Evolutionary conservation across 2,113 vertebrate genomes (phyloP), one percentile per base, ranked within the genome.

Genomic region (Callithrix jacchus): DNA sequence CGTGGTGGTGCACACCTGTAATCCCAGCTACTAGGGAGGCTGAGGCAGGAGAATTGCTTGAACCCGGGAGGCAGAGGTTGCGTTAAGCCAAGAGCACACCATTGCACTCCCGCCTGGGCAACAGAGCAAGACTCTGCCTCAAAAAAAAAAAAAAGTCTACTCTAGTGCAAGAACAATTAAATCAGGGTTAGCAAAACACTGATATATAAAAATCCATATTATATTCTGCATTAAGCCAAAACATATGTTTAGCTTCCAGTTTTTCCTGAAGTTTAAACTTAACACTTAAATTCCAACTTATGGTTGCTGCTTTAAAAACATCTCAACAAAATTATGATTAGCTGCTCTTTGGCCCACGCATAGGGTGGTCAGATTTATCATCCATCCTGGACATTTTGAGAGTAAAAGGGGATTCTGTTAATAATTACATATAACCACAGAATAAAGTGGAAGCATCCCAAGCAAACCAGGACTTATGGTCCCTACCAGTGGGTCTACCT

Each of bases 241-340:
- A 79, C 21, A 18, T 70, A 3, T 70, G n/a, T 80, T 95, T 89
- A 70, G 47, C 54, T 94, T 89, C 84, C 35, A 71, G 35, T 52
- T 77, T 52, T 68, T 54, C 42, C n/a, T 87, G 58, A 61, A 73
- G 16, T 87, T 54, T 91, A 77, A 87, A 79, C 25, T 73, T 45
- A 92, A 89, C 45, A 56, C 61, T 81, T 85, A 84, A 68, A 94
- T 61, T 79, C 68, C 54, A 49, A 90, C 11, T 83, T 73, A 90
- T 9, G 17, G 27, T n/a, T 96, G 66, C 32, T 37, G 58, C 56
- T 89, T 68, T 68, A 80, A 70, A 87, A 87, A 49, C 14, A 12
- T 92, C 47, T 77, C 21, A 27, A 47, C 73, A 92, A 83, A 90
- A 68, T 90, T 73, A 25, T 4, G 11, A 37, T 66, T 40, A 58